Conservation (phyloP, 2,113 vertebrate genomes). For the Dasyurus viverrinus region DNA sequence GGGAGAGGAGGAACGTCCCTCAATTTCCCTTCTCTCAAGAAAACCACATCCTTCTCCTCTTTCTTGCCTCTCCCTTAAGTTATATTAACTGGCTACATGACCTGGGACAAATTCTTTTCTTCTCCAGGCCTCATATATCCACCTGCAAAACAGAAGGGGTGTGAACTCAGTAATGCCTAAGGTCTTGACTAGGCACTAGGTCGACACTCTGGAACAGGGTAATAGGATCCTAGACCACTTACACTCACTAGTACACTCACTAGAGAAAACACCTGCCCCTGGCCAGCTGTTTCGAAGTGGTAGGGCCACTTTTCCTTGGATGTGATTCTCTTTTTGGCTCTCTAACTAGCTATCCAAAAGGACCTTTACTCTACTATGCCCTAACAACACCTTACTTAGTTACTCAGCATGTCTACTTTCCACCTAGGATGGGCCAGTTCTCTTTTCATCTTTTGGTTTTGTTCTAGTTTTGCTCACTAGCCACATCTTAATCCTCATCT, state of each 20-base stretch:
- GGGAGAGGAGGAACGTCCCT: background rate
- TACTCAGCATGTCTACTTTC: constrained; percentile 14
- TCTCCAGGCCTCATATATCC: background rate
- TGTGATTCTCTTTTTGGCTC: background rate
- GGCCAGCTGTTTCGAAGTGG: constrained; percentile 64
- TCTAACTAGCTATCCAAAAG: background rate
- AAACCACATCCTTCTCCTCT: background rate
- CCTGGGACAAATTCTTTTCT: background rate
- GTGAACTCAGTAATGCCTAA: background rate
- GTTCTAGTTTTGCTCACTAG: background rate
- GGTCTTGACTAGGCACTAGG: background rate
- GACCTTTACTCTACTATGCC: background rate
- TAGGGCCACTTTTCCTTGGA: background rate
- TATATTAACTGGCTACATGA: background rate
- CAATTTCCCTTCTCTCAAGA: background rate
- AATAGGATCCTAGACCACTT: background rate
- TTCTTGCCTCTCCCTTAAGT: background rate
- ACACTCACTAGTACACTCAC: background rate
- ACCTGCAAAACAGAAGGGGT: background rate
- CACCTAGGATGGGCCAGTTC: background rate
- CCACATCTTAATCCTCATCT: background rate
- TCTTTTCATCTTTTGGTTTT: background rate
- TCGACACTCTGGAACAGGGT: background rate
- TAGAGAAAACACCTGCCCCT: constrained; percentile 21
- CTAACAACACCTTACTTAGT: background rate